phyloP scores from a whole-genome alignment of 2,888 invertebrate species.

The Drosophila dives region DNA sequence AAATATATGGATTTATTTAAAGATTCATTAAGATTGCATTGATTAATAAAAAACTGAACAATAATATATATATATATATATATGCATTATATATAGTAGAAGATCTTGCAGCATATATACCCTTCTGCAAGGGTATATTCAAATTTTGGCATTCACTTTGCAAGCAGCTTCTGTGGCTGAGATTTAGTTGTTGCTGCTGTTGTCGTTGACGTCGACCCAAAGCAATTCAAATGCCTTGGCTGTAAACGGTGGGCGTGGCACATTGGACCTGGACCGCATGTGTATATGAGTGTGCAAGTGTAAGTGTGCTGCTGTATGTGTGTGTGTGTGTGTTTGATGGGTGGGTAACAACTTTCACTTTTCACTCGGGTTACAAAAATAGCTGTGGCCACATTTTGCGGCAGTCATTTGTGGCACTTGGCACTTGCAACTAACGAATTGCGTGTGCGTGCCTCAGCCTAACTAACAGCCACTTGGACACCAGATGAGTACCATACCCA shows the following conservation, averaged over 20 bases:
- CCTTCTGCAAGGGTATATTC: background rate
- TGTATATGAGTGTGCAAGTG: conserved; percentile 5
- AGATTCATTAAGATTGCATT: background rate
- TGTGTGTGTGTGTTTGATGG: background rate
- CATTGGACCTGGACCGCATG: conserved; percentile 25
- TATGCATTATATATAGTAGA: background rate
- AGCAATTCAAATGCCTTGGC: conserved; percentile 45
- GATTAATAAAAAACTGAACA: background rate
- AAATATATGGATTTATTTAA: background rate
- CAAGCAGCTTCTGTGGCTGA: conserved; percentile 12
- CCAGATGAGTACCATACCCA: conserved; percentile 5
- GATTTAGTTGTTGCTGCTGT: background rate
- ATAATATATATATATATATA: background rate
- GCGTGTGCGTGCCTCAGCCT: conserved; percentile 61
- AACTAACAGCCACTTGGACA: conserved; percentile 44
- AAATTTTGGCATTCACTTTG: conserved; percentile 30
- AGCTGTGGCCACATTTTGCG: conserved; percentile 48
- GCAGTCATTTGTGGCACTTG: conserved; percentile 41
- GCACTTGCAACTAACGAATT: conserved; percentile 58
- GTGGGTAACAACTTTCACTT: conserved; percentile 59
- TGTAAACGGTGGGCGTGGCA: conserved; percentile 54
- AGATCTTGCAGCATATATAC: background rate
- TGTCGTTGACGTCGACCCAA: background rate
- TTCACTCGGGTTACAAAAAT: conserved; percentile 56
- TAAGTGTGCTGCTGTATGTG: conserved; percentile 3